These are phyloP conservation scores for Xenentodon cancila DNA, from an alignment of 2,797 vertebrate genomes.

Conservation along the genomic window DNA sequence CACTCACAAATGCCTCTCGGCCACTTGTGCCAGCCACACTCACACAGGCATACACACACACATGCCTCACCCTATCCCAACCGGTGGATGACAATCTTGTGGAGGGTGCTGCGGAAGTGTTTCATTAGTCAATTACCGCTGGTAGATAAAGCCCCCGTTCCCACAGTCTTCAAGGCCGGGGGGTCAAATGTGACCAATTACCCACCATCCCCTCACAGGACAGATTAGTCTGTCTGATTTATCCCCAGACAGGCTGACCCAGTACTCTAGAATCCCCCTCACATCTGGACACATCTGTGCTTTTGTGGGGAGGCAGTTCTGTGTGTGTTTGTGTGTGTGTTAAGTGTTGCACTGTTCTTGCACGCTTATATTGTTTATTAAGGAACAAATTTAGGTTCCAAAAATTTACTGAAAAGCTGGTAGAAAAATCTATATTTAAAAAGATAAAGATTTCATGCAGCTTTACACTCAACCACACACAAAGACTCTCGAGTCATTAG, in stretches of 20 bases:
- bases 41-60: slow-evolving; percentile 37
- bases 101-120: slow-evolving; percentile 81
- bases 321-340: not conserved
- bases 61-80: slow-evolving; percentile 60
- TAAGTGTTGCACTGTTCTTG: too few species aligned
- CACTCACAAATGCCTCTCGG: slow-evolving; percentile 39
- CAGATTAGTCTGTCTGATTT: slow-evolving; percentile 79
- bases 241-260: slow-evolving; percentile 75
- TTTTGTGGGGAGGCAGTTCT: slow-evolving; percentile 7
- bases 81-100: slow-evolving; percentile 72
- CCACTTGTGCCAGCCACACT: slow-evolving; percentile 54
- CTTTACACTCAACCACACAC: slow-evolving; percentile 15
- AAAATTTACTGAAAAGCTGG: not conserved
- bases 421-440: not conserved
- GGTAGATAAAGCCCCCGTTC: slow-evolving; percentile 80
- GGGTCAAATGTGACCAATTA: slow-evolving; percentile 85
- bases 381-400: not conserved
- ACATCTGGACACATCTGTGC: slow-evolving; percentile 61
- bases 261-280: slow-evolving; percentile 60
- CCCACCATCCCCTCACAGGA: slow-evolving; percentile 75
- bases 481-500: slow-evolving; percentile 28
- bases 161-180: slow-evolving; percentile 77
- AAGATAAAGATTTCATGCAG: not conserved
- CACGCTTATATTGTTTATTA: not conserved
- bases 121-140: slow-evolving; percentile 86